A percentile compares a stretch with the other conserved stretches of the same genome.
These are phyloP conservation scores for Eucera pruinosa DNA, from an alignment of 2,888 invertebrate species.

Conservation along the genomic window DNA sequence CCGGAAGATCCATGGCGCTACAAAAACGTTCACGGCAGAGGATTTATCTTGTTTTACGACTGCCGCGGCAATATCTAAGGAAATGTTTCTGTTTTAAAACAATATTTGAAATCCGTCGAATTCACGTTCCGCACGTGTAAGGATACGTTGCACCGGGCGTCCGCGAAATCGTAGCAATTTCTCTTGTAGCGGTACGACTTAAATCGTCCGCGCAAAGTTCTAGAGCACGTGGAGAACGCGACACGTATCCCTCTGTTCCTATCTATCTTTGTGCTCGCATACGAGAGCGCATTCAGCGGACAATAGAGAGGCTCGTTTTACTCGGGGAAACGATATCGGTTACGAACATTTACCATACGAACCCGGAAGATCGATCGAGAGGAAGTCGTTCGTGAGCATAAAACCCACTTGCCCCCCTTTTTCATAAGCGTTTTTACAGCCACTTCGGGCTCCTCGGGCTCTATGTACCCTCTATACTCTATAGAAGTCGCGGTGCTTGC, in stretches of 20 bases:
- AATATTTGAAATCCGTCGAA: slow-evolving; percentile 1
- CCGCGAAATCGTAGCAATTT: slow-evolving; percentile 1
- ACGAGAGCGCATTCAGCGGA: slow-evolving; percentile 28
- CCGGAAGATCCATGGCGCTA: slow-evolving; percentile 47
- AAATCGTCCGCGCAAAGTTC: neutral
- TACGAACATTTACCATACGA: slow-evolving; percentile 57
- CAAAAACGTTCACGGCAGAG: slow-evolving; percentile 16
- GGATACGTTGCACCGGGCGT: too few relatives aligned
- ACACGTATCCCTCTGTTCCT: slow-evolving; percentile 13
- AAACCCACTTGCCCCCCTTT: slow-evolving; percentile 49
- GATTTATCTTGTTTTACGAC: slow-evolving; percentile 20
- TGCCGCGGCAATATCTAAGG: neutral
- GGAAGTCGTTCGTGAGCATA: slow-evolving; percentile 66
- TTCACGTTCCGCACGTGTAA: neutral
- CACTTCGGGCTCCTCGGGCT: slow-evolving; percentile 22
- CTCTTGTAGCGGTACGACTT: neutral
- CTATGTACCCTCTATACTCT: neutral
- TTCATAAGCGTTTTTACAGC: slow-evolving; percentile 46
- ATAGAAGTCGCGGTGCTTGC: slow-evolving; percentile 24
- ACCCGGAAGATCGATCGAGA: slow-evolving; percentile 73
- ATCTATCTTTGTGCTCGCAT: neutral
- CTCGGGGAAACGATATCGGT: slow-evolving; percentile 58
- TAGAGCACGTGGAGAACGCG: slow-evolving; percentile 12
- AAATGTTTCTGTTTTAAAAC: slow-evolving; percentile 6
- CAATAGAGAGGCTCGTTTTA: slow-evolving; percentile 55